Conservation (phyloP, 2,113 vertebrate genomes). For the Trachemys scripta region DNA sequence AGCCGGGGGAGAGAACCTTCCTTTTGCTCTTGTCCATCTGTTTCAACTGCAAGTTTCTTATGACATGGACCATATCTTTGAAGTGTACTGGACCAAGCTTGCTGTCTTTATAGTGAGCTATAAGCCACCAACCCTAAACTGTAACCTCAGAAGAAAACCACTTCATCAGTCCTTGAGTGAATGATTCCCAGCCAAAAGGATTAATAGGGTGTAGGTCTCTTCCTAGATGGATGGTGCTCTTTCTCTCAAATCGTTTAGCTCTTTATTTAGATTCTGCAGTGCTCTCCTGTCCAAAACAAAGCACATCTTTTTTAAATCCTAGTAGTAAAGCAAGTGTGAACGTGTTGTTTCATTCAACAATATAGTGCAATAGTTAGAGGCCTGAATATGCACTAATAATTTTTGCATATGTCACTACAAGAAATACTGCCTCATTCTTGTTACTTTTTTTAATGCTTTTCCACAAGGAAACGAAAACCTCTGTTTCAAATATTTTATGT, state of each 20-base stretch:
- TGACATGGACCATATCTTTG: background rate
- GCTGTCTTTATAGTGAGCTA: background rate
- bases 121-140: background rate
- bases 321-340: background rate
- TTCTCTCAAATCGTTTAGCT: background rate
- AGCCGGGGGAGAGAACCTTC: constrained; percentile 2
- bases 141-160: background rate
- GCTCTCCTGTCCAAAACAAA: background rate
- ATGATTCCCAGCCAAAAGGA: background rate
- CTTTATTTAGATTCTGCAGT: background rate
- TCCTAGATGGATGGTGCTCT: background rate
- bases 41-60: constrained; percentile 29
- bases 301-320: constrained; percentile 23
- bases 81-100: background rate
- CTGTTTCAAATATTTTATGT: constrained; percentile 18
- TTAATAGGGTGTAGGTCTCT: background rate
- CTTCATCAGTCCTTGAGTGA: background rate
- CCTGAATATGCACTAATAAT: constrained; percentile 35
- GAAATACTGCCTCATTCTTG: constrained; percentile 12
- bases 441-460: constrained; percentile 60
- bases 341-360: constrained; percentile 19
- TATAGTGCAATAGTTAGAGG: background rate
- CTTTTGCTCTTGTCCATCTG: background rate
- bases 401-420: constrained; percentile 49
- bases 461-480: constrained; percentile 65